A percentile compares a stretch with the other conserved stretches of the same genome.
Evolutionary conservation across 2,797 vertebrate species (phyloP).

Genomic region (Pangasius sanitwongsei): DNA sequence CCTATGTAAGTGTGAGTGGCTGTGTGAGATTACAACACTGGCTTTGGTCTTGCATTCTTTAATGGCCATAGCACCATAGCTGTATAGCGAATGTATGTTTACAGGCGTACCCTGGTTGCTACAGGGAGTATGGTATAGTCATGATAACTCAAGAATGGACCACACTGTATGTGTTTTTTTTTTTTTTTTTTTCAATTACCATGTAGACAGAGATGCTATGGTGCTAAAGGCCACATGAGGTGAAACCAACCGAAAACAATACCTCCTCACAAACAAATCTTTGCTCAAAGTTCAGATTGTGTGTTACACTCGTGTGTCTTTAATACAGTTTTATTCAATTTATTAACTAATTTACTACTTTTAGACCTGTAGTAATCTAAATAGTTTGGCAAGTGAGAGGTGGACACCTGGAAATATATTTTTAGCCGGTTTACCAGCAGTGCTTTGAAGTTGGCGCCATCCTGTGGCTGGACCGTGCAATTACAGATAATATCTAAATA

Average conservation of each 20-base stretch:
- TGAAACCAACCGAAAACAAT: background rate
- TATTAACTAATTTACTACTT: background rate
- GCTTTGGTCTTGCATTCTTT: background rate
- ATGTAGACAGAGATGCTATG: background rate
- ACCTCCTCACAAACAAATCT: background rate
- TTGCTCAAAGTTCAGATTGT: background rate
- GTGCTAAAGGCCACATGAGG: background rate
- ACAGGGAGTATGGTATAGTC: background rate
- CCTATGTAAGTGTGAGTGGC: background rate
- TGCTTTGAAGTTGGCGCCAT: constrained; percentile 29
- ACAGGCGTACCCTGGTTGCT: background rate
- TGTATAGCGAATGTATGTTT: background rate
- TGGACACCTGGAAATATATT: background rate
- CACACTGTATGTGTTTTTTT: background rate
- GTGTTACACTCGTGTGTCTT: background rate
- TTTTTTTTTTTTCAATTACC: too few relatives aligned
- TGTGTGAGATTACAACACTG: background rate
- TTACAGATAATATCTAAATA: background rate
- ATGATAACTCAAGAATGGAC: background rate
- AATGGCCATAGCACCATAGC: background rate
- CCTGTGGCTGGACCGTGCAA: constrained; percentile 17
- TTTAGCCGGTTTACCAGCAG: background rate
- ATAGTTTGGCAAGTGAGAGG: background rate
- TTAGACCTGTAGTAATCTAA: background rate
- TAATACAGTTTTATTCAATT: background rate